Conservation (phyloP, 1,140 invertebrate species). For the Aporrectodea caliginosa region DNA sequence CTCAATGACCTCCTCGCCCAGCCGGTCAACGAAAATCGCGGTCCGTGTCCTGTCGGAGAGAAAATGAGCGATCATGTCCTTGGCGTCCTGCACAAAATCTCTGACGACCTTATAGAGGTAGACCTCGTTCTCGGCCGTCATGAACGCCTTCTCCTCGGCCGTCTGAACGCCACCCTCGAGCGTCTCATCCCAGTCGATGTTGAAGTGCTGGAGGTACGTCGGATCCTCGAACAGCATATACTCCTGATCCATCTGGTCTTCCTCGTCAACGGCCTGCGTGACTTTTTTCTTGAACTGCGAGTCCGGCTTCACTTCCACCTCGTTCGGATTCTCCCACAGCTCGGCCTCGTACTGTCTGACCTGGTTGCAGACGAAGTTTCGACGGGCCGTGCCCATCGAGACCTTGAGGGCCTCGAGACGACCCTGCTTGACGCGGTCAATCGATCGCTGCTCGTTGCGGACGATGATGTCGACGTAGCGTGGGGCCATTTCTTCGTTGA, state of each 20-base stretch:
- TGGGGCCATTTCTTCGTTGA: background rate
- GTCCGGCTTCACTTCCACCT: background rate
- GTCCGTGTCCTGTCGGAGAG: background rate
- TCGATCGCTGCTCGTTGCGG: background rate
- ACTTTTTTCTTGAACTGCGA: background rate
- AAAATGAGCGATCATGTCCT: background rate
- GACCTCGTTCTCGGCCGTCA: slow-evolving; percentile 1
- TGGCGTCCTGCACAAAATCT: background rate
- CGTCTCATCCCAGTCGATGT: background rate
- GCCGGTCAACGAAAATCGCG: background rate
- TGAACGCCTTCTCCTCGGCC: background rate
- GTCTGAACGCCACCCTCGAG: background rate
- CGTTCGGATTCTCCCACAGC: background rate
- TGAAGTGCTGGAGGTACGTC: background rate
- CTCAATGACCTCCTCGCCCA: background rate
- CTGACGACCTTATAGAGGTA: background rate
- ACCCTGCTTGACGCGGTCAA: background rate
- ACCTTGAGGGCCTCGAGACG: background rate
- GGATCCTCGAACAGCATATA: background rate
- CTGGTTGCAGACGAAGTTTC: background rate
- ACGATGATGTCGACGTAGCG: background rate
- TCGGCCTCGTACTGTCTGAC: background rate
- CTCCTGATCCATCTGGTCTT: background rate
- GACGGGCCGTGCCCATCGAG: background rate
- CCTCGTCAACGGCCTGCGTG: background rate